Base-by-base conservation (phyloP, 2,888 invertebrate genomes). In the Heliconius cydno region DNA sequence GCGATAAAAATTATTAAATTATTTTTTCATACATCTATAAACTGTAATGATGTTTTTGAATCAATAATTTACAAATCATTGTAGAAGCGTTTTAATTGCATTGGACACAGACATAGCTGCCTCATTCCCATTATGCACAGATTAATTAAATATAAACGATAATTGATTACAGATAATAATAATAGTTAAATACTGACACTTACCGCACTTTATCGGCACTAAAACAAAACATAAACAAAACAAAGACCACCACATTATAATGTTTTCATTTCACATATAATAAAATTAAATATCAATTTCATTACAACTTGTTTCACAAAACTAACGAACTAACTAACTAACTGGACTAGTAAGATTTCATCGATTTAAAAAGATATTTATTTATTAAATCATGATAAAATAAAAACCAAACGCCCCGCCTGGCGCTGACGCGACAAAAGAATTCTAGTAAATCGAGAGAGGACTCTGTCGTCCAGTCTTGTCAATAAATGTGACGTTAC, bases 231-330 rank as follows among this genome's bases (percentile, higher is more conserved):
- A 71, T 77, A 82, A 81, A 84, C 84, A 82, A 67, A 83, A 79
- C 63, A 86, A 79, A 81, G 83, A 85, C 83, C 82, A 79, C 70
- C 78, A 79, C 86, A 86, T 85, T 63, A 63, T 79, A n/a, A 78
- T 85, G 28, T 77, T 82, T 72, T 76, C 78, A 70, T 84, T 83
- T 83, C 83, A 80, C 83, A 81, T 82, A 81, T 81, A 70, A 77
- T 19, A 30, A 28, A 28, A 28, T 28, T 30, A 30, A 46, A 15
- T 19, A 84, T 76, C 28, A 70, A 77, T 66, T 28, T 72, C 77
- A 41, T 38, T 78, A 81, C 77, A 25, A 38, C 10, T 7, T n/a
- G 3, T 15, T 41, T 60, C 6, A 63, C 2, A 3, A 60, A 34
- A n/a, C 25, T 22, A 34, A n/a, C 25, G 30, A 72, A 57, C 9